These are phyloP conservation scores for Channa argus DNA, from an alignment of 2,113 vertebrate species.

Conservation along the genomic window DNA sequence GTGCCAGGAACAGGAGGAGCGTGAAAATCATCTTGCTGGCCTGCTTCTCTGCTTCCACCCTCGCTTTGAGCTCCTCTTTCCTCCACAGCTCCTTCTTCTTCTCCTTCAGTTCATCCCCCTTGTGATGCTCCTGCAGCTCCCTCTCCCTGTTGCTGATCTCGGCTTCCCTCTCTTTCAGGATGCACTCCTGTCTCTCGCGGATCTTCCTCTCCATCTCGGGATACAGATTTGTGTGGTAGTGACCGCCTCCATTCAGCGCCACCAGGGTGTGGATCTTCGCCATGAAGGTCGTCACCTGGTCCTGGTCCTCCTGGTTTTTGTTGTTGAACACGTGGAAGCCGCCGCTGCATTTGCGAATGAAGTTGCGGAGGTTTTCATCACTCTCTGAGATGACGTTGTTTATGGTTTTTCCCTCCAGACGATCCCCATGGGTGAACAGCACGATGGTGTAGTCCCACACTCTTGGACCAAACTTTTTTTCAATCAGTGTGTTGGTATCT, in stretches of 20 bases:
- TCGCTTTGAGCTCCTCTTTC: conserved; percentile 51
- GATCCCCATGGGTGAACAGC: conserved; percentile 72
- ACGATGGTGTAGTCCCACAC: conserved; percentile 76
- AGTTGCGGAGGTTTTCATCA: conserved; percentile 54
- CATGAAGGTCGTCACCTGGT: conserved; percentile 58
- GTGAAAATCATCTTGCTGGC: rapidly evolving
- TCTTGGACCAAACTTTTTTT: conserved; percentile 62
- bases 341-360: conserved; percentile 68
- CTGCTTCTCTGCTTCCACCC: conserved; percentile 45
- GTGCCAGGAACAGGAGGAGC: rapidly evolving
- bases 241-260: conserved; percentile 67
- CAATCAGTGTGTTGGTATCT: conserved; percentile 60
- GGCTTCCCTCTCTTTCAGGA: conserved; percentile 33
- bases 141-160: conserved; percentile 37
- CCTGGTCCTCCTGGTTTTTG: conserved; percentile 40
- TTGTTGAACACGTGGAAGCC: conserved; percentile 76
- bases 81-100: conserved; percentile 51
- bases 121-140: background rate
- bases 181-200: conserved; percentile 44
- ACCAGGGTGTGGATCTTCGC: conserved; percentile 69
- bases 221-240: conserved; percentile 44
- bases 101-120: conserved; percentile 47
- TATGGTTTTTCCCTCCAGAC: conserved; percentile 52
- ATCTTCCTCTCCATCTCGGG: conserved; percentile 57
- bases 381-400: conserved; percentile 57